phyloP scores from a whole-genome alignment of 2,797 vertebrate species.

The Liparis tanakae region DNA sequence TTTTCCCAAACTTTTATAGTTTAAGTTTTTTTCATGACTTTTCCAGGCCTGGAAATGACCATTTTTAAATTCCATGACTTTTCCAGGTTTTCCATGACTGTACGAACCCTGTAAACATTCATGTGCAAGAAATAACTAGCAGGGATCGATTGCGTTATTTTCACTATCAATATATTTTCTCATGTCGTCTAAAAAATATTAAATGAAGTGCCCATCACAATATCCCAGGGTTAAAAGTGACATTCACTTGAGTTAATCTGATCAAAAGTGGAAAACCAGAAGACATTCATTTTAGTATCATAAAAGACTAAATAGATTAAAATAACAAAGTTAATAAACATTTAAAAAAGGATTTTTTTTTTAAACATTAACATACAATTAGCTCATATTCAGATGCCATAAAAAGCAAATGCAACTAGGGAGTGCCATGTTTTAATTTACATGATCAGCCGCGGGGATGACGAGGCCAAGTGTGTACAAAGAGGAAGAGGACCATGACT shows the following conservation, averaged over 20 bases:
- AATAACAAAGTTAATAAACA: not conserved
- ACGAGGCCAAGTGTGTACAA: not conserved
- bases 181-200: not conserved
- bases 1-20: too few relatives aligned
- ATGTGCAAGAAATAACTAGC: not conserved
- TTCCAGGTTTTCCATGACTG: too few relatives aligned
- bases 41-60: too few relatives aligned
- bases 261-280: not conserved
- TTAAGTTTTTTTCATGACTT: too few relatives aligned
- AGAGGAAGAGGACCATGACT: conserved; percentile 42
- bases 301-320: not conserved
- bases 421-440: not conserved
- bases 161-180: not conserved
- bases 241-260: not conserved
- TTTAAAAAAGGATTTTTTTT: too few relatives aligned
- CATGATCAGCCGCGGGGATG: not conserved
- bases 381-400: not conserved
- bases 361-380: not conserved
- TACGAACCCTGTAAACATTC: too few relatives aligned
- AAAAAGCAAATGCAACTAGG: not conserved
- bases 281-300: not conserved
- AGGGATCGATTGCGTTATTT: not conserved
- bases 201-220: not conserved
- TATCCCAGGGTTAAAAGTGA: not conserved
- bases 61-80: too few relatives aligned